Evolutionary conservation across 2,113 vertebrate genomes (phyloP), one percentile per base, ranked within the genome.

Genomic region (Pterophyllum scalare): DNA sequence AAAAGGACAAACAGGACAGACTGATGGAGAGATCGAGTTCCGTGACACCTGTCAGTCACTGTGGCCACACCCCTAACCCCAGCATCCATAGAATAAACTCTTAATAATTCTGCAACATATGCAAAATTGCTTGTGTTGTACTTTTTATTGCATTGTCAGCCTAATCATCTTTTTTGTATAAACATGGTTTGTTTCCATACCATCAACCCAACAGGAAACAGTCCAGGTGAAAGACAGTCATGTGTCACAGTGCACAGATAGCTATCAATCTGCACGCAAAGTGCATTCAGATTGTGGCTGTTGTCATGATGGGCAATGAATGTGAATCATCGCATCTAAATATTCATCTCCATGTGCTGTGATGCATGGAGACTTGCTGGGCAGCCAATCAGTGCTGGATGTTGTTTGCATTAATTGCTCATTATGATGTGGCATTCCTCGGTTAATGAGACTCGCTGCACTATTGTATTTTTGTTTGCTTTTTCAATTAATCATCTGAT

Each of bases 401-500:
- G 61, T 75, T 75, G 76, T 84, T 80, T 52, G 77, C 46, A 22
- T 72, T 83, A 88, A 90, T 92, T 56, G 59, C 59, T 77, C 19
- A 3, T 89, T 64, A 77, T 57, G 83, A 89, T 3, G 74, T 76
- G 78, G 43, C 85, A 79, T 76, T 81, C 75, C 38, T 81, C 22
- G n/a, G 83, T 76, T 90, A 89, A 92, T 79, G 77, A 86, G 80
- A 87, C 65, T 19, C 12, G 1, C 7, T 62, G 79, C 80, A 57
- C 81, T 78, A 46, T 77, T 88, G 75, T 84, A 26, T 85, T 86
- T 84, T 84, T 14, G 38, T 78, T 60, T 61, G 28, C n/a, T 22
- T 52, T 67, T 64, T 52, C 19, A 61, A 86, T 92, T 77, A 83
- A 86, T 88, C 82, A 91, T 78, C 56, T 81, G 33, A 79, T 78